A percentile compares a stretch with the other conserved stretches of the same genome.
Conservation (phyloP, 2,113 vertebrate species). For the Nerophis lumbriciformis region DNA sequence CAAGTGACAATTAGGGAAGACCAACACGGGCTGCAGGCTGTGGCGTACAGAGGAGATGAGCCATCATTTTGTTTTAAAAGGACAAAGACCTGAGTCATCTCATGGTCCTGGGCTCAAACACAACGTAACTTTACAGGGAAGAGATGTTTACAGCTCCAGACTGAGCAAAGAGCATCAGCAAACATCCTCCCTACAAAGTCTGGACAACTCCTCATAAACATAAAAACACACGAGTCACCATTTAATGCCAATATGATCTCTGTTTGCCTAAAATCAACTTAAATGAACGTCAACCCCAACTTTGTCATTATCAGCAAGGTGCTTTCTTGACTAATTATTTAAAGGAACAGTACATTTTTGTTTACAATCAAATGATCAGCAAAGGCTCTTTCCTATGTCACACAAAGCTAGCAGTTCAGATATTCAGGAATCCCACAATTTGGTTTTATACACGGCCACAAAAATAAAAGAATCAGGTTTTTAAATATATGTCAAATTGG, state of each 20-base stretch:
- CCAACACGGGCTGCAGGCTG: slow-evolving; percentile 61
- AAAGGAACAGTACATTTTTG: too few species aligned
- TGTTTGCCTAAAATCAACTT: background rate
- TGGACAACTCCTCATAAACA: slow-evolving; percentile 44
- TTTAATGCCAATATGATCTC: background rate
- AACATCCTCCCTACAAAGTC: slow-evolving; percentile 54
- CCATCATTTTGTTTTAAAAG: slow-evolving; percentile 1
- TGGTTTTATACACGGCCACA: too few species aligned
- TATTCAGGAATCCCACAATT: too few species aligned
- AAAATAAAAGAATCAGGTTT: too few species aligned
- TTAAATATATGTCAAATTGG: too few species aligned
- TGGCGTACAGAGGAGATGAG: slow-evolving; percentile 38
- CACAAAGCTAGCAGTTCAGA: too few species aligned
- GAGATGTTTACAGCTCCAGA: slow-evolving; percentile 49
- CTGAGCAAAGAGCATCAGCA: slow-evolving; percentile 62
- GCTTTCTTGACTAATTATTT: too few species aligned
- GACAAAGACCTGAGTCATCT: slow-evolving; percentile 49
- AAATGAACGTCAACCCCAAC: background rate
- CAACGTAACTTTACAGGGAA: slow-evolving; percentile 15
- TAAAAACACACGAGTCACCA: slow-evolving; percentile 12
- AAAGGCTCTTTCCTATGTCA: too few species aligned
- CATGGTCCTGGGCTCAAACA: slow-evolving; percentile 11
- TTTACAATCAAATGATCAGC: too few species aligned
- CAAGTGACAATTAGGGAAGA: slow-evolving; percentile 61
- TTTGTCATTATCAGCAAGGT: too few species aligned